Base-by-base conservation (phyloP, 2,113 vertebrate genomes). In the Oreochromis niloticus region DNA sequence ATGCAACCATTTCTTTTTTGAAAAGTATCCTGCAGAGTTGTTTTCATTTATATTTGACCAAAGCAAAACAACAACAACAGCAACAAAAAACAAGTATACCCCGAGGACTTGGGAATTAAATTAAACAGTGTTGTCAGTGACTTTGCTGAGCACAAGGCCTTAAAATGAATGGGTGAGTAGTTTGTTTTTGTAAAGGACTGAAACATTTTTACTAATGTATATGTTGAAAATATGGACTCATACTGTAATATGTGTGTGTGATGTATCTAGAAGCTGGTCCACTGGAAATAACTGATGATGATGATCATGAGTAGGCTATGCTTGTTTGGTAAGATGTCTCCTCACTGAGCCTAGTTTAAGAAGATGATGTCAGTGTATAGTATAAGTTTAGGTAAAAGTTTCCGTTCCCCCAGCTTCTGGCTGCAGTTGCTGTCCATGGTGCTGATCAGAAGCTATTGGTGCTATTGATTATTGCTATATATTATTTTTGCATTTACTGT, bases 81-180 rank as follows among this genome's bases (percentile, higher is more conserved):
- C 34, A 22, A 68, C 3, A 68, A 41, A 39, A 41, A 41, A 0
- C 1, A 13, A 68, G 63, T 14, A 41, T 68, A 5, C 19, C 19
- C 19, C 0, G 4, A 41, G 34, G 10, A 8, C 19, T 22, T 68
- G 17, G 61, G 34, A 3, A 13, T 8, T 13, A 41, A 13, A 6
- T 8, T 13, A 41, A 13, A 6, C 34, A 41, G 6, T 1, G 63
- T 22, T 68, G 63, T 22, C 63, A 22, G 34, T 41, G 34, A 68
- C 63, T 68, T 68, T 68, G 19, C 34, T 39, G 34, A 13, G 19
- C 34, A 39, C 34, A 22, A 66, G 11, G 6, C 63, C 63, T 13
- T 13, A 68, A 41, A 68, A 68, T 8, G 3, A 41, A 68, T 4
- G 0, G 63, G 6, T 68, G 6, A 41, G 34, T 13, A 19, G 34